Evolutionary conservation across 2,888 invertebrate species (phyloP).

Genomic region (Torymus auratus): DNA sequence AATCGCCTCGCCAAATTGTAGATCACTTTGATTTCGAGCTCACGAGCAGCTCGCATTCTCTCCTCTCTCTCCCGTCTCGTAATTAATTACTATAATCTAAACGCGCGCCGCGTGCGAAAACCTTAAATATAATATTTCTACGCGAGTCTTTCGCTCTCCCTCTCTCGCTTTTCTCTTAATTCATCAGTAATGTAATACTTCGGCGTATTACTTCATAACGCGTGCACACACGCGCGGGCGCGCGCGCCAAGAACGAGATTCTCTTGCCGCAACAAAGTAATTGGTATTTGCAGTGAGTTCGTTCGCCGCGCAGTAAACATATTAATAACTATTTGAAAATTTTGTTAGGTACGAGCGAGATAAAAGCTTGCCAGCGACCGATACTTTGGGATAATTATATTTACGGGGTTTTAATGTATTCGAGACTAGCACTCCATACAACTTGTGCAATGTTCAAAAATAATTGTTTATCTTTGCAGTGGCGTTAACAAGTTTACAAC

Average conservation of each 20-base stretch:
- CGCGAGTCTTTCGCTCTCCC: background rate
- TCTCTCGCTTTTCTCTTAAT: constrained; percentile 14
- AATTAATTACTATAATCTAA: constrained; percentile 34
- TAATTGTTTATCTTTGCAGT: no score
- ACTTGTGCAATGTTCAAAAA: no score
- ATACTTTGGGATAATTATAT: no score
- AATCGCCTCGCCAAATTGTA: constrained; percentile 16
- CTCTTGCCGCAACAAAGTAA: constrained; percentile 22
- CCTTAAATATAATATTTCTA: constrained; percentile 16
- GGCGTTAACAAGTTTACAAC: no score
- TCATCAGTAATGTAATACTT: constrained; percentile 25
- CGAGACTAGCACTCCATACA: no score
- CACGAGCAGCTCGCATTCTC: background rate
- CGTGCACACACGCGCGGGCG: no score
- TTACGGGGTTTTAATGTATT: no score
- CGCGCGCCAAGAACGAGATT: background rate
- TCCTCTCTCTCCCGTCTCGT: background rate
- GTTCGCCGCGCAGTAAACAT: background rate
- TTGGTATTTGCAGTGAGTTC: constrained; percentile 8
- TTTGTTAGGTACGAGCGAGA: no score
- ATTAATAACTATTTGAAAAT: constrained; percentile 14
- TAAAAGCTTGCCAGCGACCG: no score
- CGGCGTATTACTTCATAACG: constrained; percentile 8
- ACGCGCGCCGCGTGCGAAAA: constrained; percentile 5
- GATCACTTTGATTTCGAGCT: constrained; percentile 7